Conservation (phyloP, 37 sponge, comb jelly and placozoan species). For the Chondrilla cf. caribensis region DNA sequence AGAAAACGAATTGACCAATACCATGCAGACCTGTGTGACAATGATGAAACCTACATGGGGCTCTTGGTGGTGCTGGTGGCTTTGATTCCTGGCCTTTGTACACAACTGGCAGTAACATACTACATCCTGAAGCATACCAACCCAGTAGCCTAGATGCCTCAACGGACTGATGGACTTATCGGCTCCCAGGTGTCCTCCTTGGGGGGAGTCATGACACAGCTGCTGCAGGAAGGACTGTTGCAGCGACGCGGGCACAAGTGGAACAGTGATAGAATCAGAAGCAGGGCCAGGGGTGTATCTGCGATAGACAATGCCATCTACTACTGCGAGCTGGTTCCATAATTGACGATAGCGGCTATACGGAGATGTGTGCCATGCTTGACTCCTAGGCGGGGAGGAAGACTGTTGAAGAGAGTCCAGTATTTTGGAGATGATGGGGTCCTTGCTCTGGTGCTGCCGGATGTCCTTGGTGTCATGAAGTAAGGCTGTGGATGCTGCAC, state of each 20-base stretch:
- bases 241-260: not conserved
- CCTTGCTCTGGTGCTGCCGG: not conserved
- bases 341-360: not conserved
- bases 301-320: not conserved
- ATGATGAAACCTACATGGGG: too few relatives aligned
- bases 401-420: not conserved
- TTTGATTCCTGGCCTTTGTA: not conserved
- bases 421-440: not conserved
- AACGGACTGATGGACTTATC: not conserved
- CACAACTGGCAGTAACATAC: not conserved
- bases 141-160: not conserved
- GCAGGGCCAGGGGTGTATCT: not conserved
- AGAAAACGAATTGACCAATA: too few relatives aligned
- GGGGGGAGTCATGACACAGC: constrained; percentile 2
- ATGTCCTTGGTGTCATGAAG: not conserved
- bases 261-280: not conserved
- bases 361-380: not conserved
- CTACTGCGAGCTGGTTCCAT: not conserved
- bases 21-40: too few relatives aligned
- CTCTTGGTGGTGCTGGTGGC: not conserved
- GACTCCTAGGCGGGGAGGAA: not conserved
- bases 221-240: not conserved
- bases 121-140: not conserved
- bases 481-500: not conserved
- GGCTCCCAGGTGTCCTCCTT: not conserved